Conservation (phyloP, 2,797 vertebrate genomes). For the Muscicapa striata region DNA sequence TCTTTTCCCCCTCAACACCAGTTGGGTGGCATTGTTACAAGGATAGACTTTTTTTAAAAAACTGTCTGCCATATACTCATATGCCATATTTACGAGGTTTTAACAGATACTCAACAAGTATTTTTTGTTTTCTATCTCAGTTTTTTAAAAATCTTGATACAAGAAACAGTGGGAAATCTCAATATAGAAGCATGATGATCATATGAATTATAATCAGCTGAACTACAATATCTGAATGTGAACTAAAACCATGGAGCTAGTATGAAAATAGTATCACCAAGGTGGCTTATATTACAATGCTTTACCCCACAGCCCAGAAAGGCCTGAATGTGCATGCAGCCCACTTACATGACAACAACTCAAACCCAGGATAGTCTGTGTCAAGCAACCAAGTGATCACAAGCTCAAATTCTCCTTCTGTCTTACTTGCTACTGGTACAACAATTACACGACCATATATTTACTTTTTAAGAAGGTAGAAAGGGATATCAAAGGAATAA, state of each 20-base stretch:
- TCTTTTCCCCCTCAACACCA: neutral
- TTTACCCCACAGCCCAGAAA: neutral
- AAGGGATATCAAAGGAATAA: neutral
- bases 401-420: neutral
- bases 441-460: neutral
- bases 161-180: neutral
- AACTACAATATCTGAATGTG: neutral
- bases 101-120: neutral
- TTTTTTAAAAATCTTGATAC: neutral
- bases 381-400: neutral
- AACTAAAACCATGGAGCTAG: neutral
- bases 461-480: neutral
- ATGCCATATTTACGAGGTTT: accelerated
- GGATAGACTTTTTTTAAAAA: neutral
- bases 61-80: neutral
- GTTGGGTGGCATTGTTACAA: neutral
- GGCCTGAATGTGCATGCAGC: neutral
- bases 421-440: neutral
- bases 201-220: neutral
- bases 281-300: neutral
- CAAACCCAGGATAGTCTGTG: neutral
- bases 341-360: neutral
- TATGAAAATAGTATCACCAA: neutral
- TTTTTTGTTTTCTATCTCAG: neutral
- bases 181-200: neutral